Conservation (phyloP, 2,888 invertebrate species). For the Rhogogaster chlorosoma region DNA sequence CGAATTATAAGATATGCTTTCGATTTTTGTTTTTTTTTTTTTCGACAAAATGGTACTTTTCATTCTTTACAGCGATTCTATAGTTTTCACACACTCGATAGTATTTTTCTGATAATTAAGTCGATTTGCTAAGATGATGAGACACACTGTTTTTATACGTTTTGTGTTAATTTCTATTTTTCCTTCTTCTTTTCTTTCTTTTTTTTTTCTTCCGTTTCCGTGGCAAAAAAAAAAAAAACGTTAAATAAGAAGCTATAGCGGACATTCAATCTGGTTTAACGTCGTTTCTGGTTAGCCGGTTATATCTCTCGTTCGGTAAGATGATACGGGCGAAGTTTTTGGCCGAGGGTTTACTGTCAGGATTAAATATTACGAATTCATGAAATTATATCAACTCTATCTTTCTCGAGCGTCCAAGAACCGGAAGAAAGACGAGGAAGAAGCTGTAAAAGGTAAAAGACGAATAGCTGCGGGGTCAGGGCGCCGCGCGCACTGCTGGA, state of each 20-base stretch:
- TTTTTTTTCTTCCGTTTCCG: conserved; percentile 25
- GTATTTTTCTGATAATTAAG: too few relatives aligned
- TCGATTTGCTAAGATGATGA: too few relatives aligned
- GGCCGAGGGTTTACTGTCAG: conserved; percentile 35
- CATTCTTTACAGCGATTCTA: too few relatives aligned
- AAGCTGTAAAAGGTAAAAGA: neutral
- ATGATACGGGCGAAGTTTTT: conserved; percentile 1
- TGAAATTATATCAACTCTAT: conserved; percentile 43
- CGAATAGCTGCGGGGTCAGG: neutral
- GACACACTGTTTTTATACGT: neutral
- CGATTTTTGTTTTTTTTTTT: too few relatives aligned
- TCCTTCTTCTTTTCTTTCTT: neutral
- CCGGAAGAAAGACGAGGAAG: neutral
- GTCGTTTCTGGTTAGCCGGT: conserved; percentile 27
- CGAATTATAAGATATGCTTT: too few relatives aligned
- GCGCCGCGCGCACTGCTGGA: neutral
- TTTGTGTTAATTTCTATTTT: neutral
- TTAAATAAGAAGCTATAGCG: conserved; percentile 38
- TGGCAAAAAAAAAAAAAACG: too few relatives aligned
- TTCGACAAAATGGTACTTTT: too few relatives aligned
- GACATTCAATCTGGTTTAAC: conserved; percentile 40
- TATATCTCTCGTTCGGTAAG: conserved; percentile 17
- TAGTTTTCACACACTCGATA: too few relatives aligned
- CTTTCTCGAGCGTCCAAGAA: neutral
- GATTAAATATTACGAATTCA: conserved; percentile 51